Percentiles rank a stretch among this genome's conserved stretches.
phyloP scores from a whole-genome alignment of 2,113 vertebrate species.

The Bubo blakistoni region DNA sequence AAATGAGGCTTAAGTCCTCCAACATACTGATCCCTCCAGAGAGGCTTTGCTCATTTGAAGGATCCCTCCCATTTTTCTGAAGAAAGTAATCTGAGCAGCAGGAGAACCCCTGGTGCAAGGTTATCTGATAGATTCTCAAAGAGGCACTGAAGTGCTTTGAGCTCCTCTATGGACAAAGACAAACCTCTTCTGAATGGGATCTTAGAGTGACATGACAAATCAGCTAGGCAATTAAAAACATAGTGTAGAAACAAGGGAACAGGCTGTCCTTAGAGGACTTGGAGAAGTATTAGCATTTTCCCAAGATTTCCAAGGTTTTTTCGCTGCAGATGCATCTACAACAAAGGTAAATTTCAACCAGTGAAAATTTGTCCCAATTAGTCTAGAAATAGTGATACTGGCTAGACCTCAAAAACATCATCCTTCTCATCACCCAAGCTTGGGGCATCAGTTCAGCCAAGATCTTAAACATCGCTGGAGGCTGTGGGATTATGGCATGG shows the following conservation, averaged over 20 bases:
- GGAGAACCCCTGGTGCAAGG: not conserved
- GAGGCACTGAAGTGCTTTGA: not conserved
- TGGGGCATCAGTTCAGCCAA: not conserved
- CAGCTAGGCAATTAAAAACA: not conserved
- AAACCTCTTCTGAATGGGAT: not conserved
- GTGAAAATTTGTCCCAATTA: not conserved
- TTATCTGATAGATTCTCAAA: not conserved
- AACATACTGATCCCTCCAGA: not conserved
- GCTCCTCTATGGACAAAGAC: not conserved
- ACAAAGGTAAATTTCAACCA: not conserved
- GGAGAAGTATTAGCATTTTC: not conserved
- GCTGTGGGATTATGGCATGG: too few species aligned
- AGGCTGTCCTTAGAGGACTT: not conserved
- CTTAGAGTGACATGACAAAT: not conserved
- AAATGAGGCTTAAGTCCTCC: not conserved
- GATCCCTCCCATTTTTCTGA: not conserved
- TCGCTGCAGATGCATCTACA: not conserved
- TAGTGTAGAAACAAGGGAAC: not conserved
- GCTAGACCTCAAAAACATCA: not conserved
- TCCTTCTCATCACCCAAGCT: not conserved
- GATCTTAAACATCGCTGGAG: rapidly evolving
- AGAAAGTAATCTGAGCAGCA: not conserved
- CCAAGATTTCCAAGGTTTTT: not conserved
- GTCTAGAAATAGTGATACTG: not conserved
- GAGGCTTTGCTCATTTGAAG: not conserved